Evolutionary conservation across 2,888 invertebrate genomes (phyloP).

Genomic region (Rotaria sp.): DNA sequence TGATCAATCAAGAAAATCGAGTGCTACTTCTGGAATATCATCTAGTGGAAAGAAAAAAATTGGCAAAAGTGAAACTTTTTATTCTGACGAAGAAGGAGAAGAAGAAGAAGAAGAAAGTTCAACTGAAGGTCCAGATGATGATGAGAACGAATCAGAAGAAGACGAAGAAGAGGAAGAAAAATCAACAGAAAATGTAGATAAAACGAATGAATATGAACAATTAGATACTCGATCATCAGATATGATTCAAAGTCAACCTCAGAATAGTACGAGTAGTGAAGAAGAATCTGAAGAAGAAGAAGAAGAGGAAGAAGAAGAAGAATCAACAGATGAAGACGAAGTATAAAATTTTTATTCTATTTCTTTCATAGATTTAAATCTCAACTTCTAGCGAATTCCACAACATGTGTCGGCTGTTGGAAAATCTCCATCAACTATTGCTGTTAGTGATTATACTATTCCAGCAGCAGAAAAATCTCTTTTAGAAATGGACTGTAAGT

Average conservation of each 20-base stretch:
- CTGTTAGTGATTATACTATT: too few species aligned
- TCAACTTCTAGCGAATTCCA: constrained; percentile 63
- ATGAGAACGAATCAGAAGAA: neutral
- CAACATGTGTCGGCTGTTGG: too few species aligned
- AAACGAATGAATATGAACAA: neutral
- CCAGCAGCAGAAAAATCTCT: constrained; percentile 37
- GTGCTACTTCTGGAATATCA: neutral
- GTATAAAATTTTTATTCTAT: neutral
- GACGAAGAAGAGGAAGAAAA: constrained; percentile 7
- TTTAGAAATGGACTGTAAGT: constrained; percentile 40
- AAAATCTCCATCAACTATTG: too few species aligned
- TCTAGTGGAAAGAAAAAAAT: constrained; percentile 37
- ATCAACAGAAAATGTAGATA: neutral
- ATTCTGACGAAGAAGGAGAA: constrained; percentile 31
- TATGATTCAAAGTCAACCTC: constrained; percentile 36
- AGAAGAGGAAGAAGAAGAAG: constrained; percentile 43
- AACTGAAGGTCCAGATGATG: constrained; percentile 35
- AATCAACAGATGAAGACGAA: neutral
- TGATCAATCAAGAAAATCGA: constrained; percentile 28
- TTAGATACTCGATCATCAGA: constrained; percentile 33
- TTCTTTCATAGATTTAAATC: constrained; percentile 55
- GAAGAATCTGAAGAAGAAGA: neutral
- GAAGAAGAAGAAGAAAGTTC: constrained; percentile 59
- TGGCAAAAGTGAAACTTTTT: neutral
- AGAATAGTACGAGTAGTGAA: constrained; percentile 44